Evolutionary conservation across 2,888 invertebrate species (phyloP).

Genomic region (Cylloceria caligata): DNA sequence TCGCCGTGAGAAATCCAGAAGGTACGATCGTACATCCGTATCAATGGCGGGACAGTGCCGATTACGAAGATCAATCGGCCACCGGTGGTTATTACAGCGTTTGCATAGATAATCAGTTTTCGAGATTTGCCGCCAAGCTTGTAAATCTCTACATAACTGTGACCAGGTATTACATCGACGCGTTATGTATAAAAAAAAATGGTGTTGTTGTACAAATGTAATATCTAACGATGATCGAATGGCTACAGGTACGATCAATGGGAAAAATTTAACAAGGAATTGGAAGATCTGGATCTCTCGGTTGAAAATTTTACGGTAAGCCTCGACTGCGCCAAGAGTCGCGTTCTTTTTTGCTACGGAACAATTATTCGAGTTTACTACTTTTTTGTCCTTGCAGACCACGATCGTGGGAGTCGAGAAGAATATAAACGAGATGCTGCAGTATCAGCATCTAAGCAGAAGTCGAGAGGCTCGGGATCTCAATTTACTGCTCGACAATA

Average conservation of each 20-base stretch:
- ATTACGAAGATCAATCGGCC: constrained; percentile 93
- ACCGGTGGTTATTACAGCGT: constrained; percentile 95
- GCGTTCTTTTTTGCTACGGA: too few relatives aligned
- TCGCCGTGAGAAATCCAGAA: constrained; percentile 94
- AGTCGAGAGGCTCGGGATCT: constrained; percentile 93
- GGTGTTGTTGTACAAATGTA: not conserved
- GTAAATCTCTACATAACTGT: constrained; percentile 96
- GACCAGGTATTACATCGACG: constrained; percentile 86
- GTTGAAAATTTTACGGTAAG: constrained; percentile 96
- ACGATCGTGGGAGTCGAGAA: constrained; percentile 92
- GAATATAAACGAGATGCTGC: constrained; percentile 94
- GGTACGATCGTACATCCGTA: constrained; percentile 95
- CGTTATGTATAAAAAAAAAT: too few relatives aligned
- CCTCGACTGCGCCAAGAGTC: too few relatives aligned
- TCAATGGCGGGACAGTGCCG: constrained; percentile 95
- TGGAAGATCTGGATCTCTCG: constrained; percentile 94
- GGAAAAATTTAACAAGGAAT: constrained; percentile 96
- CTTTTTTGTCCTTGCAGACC: constrained; percentile 85
- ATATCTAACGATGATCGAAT: constrained; percentile 31
- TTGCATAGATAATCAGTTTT: constrained; percentile 97
- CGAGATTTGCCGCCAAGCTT: constrained; percentile 94
- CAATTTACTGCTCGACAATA: constrained; percentile 92
- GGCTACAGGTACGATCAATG: constrained; percentile 92
- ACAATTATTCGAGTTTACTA: constrained; percentile 8
- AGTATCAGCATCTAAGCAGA: constrained; percentile 92